These are phyloP conservation scores for Empis stercorea DNA, from an alignment of 2,888 invertebrate species.

Conservation along the genomic window DNA sequence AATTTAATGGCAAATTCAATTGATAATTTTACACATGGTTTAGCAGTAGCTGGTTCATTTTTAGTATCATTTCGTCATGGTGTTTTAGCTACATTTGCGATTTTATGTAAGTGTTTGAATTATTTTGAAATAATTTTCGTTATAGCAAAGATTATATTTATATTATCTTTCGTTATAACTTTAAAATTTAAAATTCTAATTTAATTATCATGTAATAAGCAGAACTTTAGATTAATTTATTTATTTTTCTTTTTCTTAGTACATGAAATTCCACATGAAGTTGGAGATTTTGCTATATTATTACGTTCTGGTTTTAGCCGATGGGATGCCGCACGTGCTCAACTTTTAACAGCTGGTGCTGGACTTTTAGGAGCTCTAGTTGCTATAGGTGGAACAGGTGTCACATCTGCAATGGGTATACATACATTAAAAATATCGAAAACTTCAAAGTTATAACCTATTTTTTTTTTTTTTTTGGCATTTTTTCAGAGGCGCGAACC, in stretches of 20 bases:
- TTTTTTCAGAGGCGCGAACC: conserved; percentile 56
- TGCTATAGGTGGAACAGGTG: conserved; percentile 73
- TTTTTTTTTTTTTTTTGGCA: neutral
- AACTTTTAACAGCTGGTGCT: conserved; percentile 79
- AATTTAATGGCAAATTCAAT: conserved; percentile 93
- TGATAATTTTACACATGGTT: conserved; percentile 96
- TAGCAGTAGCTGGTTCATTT: conserved; percentile 96
- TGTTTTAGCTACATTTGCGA: conserved; percentile 84
- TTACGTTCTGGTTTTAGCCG: conserved; percentile 83
- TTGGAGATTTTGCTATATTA: conserved; percentile 97
- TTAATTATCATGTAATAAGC: too few species aligned
- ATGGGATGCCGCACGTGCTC: conserved; percentile 91
- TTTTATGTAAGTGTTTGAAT: conserved; percentile 43
- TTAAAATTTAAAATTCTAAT: neutral
- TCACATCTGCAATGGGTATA: conserved; percentile 62
- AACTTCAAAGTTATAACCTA: too few species aligned
- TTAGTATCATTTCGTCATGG: conserved; percentile 84
- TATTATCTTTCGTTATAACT: too few species aligned
- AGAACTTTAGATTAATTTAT: neutral
- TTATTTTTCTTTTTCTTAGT: conserved; percentile 39
- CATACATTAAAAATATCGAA: too few species aligned
- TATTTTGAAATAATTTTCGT: too few species aligned
- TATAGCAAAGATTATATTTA: too few species aligned
- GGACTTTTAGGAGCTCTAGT: conserved; percentile 80
- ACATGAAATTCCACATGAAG: conserved; percentile 96